Conservation (phyloP, 2,797 vertebrate genomes). For the Acipenser ruthenus region DNA sequence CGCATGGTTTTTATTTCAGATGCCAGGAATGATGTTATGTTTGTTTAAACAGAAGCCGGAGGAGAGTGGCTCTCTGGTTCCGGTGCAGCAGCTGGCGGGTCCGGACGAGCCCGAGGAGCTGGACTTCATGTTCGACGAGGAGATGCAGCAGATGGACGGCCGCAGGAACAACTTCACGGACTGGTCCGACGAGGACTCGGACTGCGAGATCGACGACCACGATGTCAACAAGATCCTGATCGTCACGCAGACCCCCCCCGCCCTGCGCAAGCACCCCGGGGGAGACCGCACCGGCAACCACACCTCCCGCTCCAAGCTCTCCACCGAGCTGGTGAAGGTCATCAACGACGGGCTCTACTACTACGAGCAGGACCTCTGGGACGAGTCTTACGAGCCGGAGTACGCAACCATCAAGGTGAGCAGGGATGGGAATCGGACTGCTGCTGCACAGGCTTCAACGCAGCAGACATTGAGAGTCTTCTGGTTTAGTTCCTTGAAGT, state of each 20-base stretch:
- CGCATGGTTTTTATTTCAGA: no score
- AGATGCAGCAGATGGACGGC: conserved; percentile 96
- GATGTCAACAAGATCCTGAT: conserved; percentile 98
- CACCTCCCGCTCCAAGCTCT: conserved; percentile 86
- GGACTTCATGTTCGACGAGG: conserved; percentile 96
- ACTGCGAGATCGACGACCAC: conserved; percentile 88
- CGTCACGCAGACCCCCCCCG: conserved; percentile 92
- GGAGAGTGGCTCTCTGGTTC: conserved; percentile 44
- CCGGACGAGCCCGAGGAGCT: conserved; percentile 91
- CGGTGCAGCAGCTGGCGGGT: conserved; percentile 54
- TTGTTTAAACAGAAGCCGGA: conserved; percentile 56
- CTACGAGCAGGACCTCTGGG: conserved; percentile 96
- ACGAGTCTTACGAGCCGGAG: conserved; percentile 87
- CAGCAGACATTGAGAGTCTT: no score
- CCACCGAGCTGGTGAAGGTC: conserved; percentile 83
- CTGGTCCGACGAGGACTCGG: conserved; percentile 93
- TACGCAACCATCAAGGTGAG: conserved; percentile 97
- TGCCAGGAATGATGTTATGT: no score
- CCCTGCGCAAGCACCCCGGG: conserved; percentile 88
- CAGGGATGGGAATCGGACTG: no score
- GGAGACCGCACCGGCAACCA: conserved; percentile 94
- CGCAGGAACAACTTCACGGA: conserved; percentile 95
- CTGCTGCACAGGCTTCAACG: no score
- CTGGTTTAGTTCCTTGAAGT: no score
- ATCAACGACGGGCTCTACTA: conserved; percentile 98